Evolutionary conservation across 2,113 vertebrate genomes (phyloP), one percentile per base, ranked within the genome.

Genomic region (Cyprinodon tularosa): DNA sequence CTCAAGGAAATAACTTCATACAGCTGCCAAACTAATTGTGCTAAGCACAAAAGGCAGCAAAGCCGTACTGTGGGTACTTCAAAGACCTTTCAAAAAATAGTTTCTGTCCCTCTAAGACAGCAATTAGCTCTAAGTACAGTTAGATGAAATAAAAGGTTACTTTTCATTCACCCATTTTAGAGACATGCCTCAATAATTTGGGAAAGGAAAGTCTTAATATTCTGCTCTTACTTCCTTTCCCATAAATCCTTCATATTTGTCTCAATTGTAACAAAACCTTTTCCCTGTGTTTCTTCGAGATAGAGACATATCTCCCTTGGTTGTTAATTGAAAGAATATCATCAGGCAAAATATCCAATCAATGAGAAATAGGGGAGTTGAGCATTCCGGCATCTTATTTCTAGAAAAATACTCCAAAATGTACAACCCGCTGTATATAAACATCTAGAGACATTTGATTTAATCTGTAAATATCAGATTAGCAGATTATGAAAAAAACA

Each of bases 51-150:
- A 92, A 89, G 89, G 76, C 71, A 79, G 74, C 77, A 85, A 83
- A 71, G 77, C 75, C 79, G 89, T 80, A 83, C 78, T 89, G 53
- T 73, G 80, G 77, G 69, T 71, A 83, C 84, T 92, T 91, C 83
- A 91, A 92, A 92, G 78, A 83, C 70, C 70, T 76, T 86, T 87
- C 77, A 88, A 88, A 90, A 92, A 88, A 76, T 59, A 72, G 86
- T 90, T 92, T 87, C 79, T 83, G 78, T 81, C 87, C 80, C 78
- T 89, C 79, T 81, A 85, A 90, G 87, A 85, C 65, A 8, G 74
- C 83, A 89, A 92, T 89, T 91, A 90, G 84, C 84, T 74, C 65
- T 73, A 74, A 82, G 82, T 73, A 80, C 62, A 83, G 82, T 82
- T 80, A 71, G 70, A 71, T 40, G 69, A 84, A 86, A 82, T 76